Base-by-base conservation (phyloP, 1,140 invertebrate species). In the Dolichoris vasculosae region DNA sequence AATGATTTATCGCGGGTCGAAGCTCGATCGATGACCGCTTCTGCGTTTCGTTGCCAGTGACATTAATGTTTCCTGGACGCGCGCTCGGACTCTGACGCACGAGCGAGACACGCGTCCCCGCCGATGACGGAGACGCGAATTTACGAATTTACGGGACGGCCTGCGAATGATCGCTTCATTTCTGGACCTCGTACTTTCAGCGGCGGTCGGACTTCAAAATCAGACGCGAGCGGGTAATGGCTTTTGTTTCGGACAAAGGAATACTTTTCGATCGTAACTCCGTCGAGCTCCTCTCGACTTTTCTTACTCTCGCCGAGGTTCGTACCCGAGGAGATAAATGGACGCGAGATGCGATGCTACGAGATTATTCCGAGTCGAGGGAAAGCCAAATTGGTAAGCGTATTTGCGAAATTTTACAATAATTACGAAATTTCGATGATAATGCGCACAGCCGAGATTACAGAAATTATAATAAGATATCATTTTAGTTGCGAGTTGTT, bases 21-120 rank as follows among this genome's bases (percentile, higher is more conserved):
- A 63, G 87, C 87, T 84, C 84, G 87, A 90, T 91, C 89, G 88
- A 91, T 90, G 86, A 83, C 78, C 82, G 64, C 73, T 71, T 86
- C 77, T 87, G 87, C 85, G 88, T 84, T 87, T 90, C 85, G 86
- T 89, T 88, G 84, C 86, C 84, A 86, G 86, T 88, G 88, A 90
- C 89, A 85, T 90, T 91, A 91, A 92, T 91, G 90, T 90, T 92
- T 92, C 91, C 92, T 91, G 90, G 86, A 87, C 43, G 75, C 7
- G 15, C 48, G n/a, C 76, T 30, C 73, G 46, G 17, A 11, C 40
- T 30, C 59, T 80, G 86, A 86, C 67, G 86, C 48, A 87, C 87
- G 82, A 46, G 82, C 67, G 51, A 75, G 76, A 38, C 86, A 82
- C 78, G 55, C 69, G 71, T 11, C 46, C 15, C 6, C 35, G 40